Evolutionary conservation across 2,888 invertebrate genomes (phyloP), one percentile per base, ranked within the genome.

Genomic region (Apamea monoglypha): DNA sequence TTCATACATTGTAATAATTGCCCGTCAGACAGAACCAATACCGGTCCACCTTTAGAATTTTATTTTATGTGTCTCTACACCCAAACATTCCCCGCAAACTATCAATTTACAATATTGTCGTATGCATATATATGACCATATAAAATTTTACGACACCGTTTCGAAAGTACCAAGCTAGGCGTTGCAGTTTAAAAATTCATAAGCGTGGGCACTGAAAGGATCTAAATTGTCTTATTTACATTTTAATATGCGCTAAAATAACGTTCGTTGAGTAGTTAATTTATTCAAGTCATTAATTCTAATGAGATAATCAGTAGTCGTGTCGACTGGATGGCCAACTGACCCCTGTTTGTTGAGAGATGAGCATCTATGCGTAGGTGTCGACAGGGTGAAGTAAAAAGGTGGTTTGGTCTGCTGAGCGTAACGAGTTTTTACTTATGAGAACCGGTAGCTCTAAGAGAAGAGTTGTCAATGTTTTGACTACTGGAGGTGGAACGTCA

Each of bases 241-340:
- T 90, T 87, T 89, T 88, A 90, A 91, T 91, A 84, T 75, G 73
- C 68, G 84, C 82, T 84, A 83, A 87, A 87, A 85, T 87, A 86
- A 78, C 77, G 70, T 83, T 74, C 71, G 80, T 82, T 76, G 76
- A 81, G 76, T 61, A 78, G 80, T 83, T 86, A 89, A 90, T 91
- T 85, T 88, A 91, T 88, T 87, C 87, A 78, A 76, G 78, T 81
- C 84, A 87, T 88, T 90, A 85, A 88, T 89, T 85, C 80, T 87
- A 91, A 89, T 89, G 78, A 87, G 87, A 85, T 84, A 85, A 88
- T 88, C 85, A 88, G 85, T 84, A 90, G 86, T 88, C 89, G 63
- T 77, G 79, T 78, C 64, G 63, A 77, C 76, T 78, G 73, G 78
- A 85, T 80, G 80, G 80, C 79, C 86, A 82, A 86, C 72, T 87